Conservation (phyloP, 1,140 invertebrate species). For the Drosophila paulistorum region DNA sequence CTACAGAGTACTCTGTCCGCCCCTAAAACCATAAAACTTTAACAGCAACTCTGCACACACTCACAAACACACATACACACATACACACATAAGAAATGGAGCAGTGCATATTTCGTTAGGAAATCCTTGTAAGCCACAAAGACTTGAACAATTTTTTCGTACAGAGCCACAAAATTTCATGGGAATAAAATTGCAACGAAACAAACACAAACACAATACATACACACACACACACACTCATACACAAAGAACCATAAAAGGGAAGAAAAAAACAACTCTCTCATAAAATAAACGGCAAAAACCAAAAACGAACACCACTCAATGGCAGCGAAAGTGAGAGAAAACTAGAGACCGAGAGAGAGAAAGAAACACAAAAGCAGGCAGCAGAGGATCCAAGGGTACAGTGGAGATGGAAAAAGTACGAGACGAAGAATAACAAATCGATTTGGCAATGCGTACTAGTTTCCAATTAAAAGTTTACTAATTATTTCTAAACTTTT, state of each 20-base stretch:
- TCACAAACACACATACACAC: not conserved
- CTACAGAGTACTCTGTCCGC: not conserved
- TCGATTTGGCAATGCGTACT: slow-evolving; percentile 75
- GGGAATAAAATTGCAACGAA: slow-evolving; percentile 78
- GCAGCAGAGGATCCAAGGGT: not conserved
- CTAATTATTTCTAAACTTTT: slow-evolving; percentile 81
- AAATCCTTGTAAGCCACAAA: slow-evolving; percentile 80
- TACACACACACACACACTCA: slow-evolving; percentile 7
- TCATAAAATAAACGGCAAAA: slow-evolving; percentile 77
- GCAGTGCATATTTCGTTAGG: slow-evolving; percentile 72
- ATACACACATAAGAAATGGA: not conserved
- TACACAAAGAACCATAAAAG: not conserved
- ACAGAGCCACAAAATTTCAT: slow-evolving; percentile 72
- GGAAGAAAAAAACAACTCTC: slow-evolving; percentile 43
- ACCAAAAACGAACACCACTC: slow-evolving; percentile 71
- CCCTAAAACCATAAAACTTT: not conserved
- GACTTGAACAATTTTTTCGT: slow-evolving; percentile 75
- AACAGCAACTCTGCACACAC: slow-evolving; percentile 5
- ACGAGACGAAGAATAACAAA: slow-evolving; percentile 39
- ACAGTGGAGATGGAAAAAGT: slow-evolving; percentile 7
- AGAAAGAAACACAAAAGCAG: slow-evolving; percentile 14
- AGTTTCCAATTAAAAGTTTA: slow-evolving; percentile 81
- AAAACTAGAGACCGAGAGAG: not conserved
- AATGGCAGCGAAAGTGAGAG: slow-evolving; percentile 38
- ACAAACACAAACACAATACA: slow-evolving; percentile 61